Evolutionary conservation across 2,888 invertebrate species (phyloP), one percentile per base, ranked within the genome.

Genomic region (Microctonus brassicae): DNA sequence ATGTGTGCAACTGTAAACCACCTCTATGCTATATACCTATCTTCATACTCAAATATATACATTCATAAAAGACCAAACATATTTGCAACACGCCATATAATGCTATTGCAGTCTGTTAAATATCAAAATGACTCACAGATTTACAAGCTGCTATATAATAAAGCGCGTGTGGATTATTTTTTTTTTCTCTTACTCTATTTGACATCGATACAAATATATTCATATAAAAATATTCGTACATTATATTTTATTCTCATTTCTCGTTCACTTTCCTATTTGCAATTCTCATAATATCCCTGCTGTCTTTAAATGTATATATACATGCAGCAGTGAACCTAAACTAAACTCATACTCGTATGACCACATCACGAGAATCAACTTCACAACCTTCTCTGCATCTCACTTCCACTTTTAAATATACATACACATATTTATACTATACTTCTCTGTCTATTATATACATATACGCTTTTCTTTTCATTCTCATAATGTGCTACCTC

Each of bases 41-140:
- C 65, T 33, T 58, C 63, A 57, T 36, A 57, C 58, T 57, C 62
- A 70, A 34, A 57, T 36, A 58, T 64, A 64, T 34, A 53, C n/a
- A 10, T 69, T n/a, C 17, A 24, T 52, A 61, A 70, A 71, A 66
- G 60, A 63, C 58, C 55, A 62, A 39, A 72, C 69, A 68, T 75
- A 77, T 76, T 78, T 70, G 71, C 71, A 65, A 70, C 75, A 74
- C 73, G 47, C 73, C 78, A n/a, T n/a, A 80, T 81, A 82, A 83
- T 80, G 77, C 79, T 79, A 75, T n/a, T n/a, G n/a, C n/a, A n/a
- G 72, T 76, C 79, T 81, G 82, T 84, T 84, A 83, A 84, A 83
- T 82, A 82, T 80, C 78, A 76, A 79, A 84, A 83, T 82, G 82
- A 82, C 80, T 81, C 76, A 79, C 75, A 79, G 76, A 78, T 79